These are phyloP conservation scores for Crocuta crocuta DNA, from an alignment of 2,113 vertebrate species.

Conservation along the genomic window DNA sequence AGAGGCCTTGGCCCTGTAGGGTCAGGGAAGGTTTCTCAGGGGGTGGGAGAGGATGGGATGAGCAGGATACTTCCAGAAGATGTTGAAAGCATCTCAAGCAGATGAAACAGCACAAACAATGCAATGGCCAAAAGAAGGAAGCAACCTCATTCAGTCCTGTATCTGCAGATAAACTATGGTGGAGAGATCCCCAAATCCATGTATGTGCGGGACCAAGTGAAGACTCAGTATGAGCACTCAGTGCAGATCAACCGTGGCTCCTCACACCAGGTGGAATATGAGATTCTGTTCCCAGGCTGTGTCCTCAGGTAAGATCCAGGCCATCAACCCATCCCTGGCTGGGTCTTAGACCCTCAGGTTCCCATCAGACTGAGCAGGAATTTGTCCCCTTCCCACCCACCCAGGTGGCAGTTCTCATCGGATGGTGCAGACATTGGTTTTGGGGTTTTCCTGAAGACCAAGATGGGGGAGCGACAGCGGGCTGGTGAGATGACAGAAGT, in stretches of 20 bases:
- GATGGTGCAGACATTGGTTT: conserved; percentile 94
- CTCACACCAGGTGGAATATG: conserved; percentile 93
- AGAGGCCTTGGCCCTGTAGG: neutral
- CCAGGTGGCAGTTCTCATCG: conserved; percentile 95
- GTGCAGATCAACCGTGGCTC: conserved; percentile 91
- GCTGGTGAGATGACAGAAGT: conserved; percentile 93
- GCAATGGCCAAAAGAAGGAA: neutral
- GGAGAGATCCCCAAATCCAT: conserved; percentile 93
- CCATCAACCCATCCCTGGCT: too few species aligned
- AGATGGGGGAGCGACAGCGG: conserved; percentile 91
- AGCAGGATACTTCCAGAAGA: neutral
- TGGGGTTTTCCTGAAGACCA: conserved; percentile 94
- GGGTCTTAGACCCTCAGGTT: neutral
- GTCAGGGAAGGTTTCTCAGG: accelerated
- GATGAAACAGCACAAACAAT: neutral
- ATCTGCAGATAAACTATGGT: conserved; percentile 91
- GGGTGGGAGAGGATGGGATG: neutral
- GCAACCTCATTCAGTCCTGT: neutral
- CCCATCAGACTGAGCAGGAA: neutral
- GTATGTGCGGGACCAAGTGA: conserved; percentile 93
- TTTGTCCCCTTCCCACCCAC: too few species aligned
- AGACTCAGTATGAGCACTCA: conserved; percentile 92
- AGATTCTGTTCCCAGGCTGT: conserved; percentile 95
- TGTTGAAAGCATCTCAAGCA: neutral
- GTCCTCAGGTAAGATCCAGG: conserved; percentile 91